These are phyloP conservation scores for Anguilla rostrata DNA, from an alignment of 2,113 vertebrate species.

Conservation along the genomic window DNA sequence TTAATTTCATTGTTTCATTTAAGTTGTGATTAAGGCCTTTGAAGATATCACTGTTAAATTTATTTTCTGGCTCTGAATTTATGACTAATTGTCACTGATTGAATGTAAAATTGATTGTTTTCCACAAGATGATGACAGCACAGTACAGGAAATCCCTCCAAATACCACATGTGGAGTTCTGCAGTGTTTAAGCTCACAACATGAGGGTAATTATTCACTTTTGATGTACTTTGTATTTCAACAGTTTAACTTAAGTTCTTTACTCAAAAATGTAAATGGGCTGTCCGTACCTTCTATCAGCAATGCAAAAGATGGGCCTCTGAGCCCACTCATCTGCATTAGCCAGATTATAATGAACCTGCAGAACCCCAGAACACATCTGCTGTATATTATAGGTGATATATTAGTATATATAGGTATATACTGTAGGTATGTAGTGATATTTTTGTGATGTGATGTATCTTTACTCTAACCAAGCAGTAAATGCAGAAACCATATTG, in stretches of 20 bases:
- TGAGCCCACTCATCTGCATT: neutral
- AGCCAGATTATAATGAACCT: neutral
- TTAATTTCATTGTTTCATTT: neutral
- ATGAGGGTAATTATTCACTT: neutral
- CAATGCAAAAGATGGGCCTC: neutral
- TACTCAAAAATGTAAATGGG: neutral
- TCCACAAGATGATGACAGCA: neutral
- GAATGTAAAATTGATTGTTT: neutral
- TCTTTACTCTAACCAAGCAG: no score
- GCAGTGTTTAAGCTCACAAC: neutral
- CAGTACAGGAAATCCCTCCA: neutral
- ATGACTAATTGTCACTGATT: neutral
- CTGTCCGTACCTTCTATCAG: neutral
- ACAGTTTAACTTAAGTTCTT: neutral
- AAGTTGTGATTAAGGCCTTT: neutral
- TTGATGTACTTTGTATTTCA: neutral
- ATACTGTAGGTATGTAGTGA: no score
- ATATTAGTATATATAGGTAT: no score
- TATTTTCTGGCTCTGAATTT: neutral
- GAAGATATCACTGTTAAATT: neutral
- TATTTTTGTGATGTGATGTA: no score
- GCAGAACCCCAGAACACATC: neutral
- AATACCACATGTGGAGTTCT: neutral
- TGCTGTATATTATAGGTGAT: neutral
- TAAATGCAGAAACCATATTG: no score